Percentiles rank a stretch among this genome's conserved stretches.
Conservation (phyloP, 2,113 vertebrate species). For the Coregonus clupeaformis region DNA sequence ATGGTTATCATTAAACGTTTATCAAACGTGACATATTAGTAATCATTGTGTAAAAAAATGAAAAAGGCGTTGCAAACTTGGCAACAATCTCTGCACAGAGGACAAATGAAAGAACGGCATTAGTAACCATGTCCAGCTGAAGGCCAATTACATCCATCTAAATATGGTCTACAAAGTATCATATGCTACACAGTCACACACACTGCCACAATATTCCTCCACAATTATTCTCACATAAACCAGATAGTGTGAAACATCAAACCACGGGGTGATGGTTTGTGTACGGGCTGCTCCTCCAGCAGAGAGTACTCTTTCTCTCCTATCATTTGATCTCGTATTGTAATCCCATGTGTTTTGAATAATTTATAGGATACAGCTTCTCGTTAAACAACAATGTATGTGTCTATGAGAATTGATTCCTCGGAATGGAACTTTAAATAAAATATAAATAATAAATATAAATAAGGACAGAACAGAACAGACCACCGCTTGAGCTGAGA, state of each 20-base stretch:
- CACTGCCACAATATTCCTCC: slow-evolving; percentile 66
- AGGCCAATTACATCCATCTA: slow-evolving; percentile 72
- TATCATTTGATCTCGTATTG: slow-evolving; percentile 82
- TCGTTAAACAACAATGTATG: slow-evolving; percentile 86
- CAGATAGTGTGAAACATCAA: slow-evolving; percentile 80
- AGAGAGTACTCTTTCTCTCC: slow-evolving; percentile 78
- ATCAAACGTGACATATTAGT: not conserved
- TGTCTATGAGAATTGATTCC: slow-evolving; percentile 81
- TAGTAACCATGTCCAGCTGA: slow-evolving; percentile 71
- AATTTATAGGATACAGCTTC: slow-evolving; percentile 82
- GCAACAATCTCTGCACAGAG: slow-evolving; percentile 48
- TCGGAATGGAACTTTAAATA: slow-evolving; percentile 76
- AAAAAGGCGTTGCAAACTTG: slow-evolving; percentile 38
- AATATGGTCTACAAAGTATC: slow-evolving; percentile 59
- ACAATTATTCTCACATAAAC: slow-evolving; percentile 79
- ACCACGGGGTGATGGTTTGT: slow-evolving; percentile 72
- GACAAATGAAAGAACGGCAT: slow-evolving; percentile 41
- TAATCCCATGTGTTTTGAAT: slow-evolving; percentile 84
- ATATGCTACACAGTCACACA: slow-evolving; percentile 52
- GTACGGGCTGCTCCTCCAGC: slow-evolving; percentile 77
- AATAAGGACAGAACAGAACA: slow-evolving; percentile 72
- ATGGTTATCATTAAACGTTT: no score
- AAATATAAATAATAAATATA: no score
- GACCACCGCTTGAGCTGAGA: slow-evolving; percentile 24
- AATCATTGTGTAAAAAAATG: slow-evolving; percentile 13